Base-by-base conservation (phyloP, 2,888 invertebrate species). In the Selenia dentaria region DNA sequence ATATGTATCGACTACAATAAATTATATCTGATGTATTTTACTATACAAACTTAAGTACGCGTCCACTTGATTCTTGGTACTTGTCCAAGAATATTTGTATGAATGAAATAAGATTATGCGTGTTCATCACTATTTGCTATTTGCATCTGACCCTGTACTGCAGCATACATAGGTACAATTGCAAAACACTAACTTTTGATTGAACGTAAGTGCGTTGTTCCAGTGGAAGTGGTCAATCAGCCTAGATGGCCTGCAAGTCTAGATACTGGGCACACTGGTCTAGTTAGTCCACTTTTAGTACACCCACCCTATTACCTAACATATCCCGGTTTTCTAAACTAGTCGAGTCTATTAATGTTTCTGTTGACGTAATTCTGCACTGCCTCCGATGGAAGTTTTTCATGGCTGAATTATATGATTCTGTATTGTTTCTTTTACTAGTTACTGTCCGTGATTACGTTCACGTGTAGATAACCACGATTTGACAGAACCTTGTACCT, bases 191-290 rank as follows among this genome's bases (percentile, higher is more conserved):
- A 13, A 50, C 46, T 42, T 55, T 59, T 65, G 65, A 74, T 79
- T 72, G 70, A 54, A 42, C 47, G 57, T 68, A 74, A 72, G 60
- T 67, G 51, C 66, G 63, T 55, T 70, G 71, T 64, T 64, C 64
- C 51, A 62, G 69, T 84, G 88, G 88, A 89, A 81, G 76, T 83
- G 73, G 76, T 72, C 87, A 83, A 88, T 89, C 87, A 87, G 76
- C 69, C 77, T 70, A 72, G 70, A 74, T 83, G 82, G 79, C 79
- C 81, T 73, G 82, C 71, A 79, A 74, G 71, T 77, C 78, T 83
- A 80, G 79, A 76, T 79, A 74, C 76, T 75, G 75, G 74, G 67
- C 72, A 73, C 61, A 31, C 32, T 42, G 48, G 39, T 64, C 74
- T 72, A 70, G 74, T 74, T 74, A 73, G 67, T 64, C 75, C 64